Evolutionary conservation across 1,140 invertebrate species (phyloP).

Genomic region (Caenorhabditis brenneri): DNA sequence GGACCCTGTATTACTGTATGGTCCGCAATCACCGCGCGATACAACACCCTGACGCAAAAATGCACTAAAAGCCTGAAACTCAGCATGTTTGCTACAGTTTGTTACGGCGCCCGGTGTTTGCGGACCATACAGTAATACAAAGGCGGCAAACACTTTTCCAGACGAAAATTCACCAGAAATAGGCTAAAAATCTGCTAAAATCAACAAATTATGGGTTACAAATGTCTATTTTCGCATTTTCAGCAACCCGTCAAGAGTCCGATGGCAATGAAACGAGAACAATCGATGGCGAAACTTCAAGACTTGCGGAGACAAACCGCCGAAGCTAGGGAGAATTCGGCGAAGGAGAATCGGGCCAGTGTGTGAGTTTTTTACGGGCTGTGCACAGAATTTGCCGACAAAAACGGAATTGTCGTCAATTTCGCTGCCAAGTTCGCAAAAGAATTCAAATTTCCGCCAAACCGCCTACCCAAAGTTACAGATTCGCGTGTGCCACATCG

Average conservation of each 20-base stretch:
- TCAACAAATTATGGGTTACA: not conserved
- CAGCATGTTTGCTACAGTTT: too few species aligned
- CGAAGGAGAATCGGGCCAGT: slow-evolving; percentile 10
- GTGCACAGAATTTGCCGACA: not conserved
- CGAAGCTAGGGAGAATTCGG: slow-evolving; percentile 60
- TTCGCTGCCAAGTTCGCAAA: too few species aligned
- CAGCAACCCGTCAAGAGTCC: slow-evolving; percentile 24
- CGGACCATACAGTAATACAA: too few species aligned
- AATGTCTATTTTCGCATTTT: not conserved
- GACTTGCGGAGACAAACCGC: slow-evolving; percentile 63
- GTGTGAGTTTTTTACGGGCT: slow-evolving; percentile 36
- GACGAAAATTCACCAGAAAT: too few species aligned
- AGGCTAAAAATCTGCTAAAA: not conserved
- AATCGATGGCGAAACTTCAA: slow-evolving; percentile 66
- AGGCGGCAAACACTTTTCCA: too few species aligned
- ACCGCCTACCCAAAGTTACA: not conserved
- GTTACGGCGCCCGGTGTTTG: too few species aligned
- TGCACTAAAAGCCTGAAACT: too few species aligned
- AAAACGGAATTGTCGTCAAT: too few species aligned
- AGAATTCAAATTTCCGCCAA: too few species aligned
- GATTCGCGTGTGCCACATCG: slow-evolving; percentile 56
- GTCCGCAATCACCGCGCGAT: too few species aligned
- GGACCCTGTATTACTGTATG: too few species aligned
- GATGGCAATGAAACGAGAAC: slow-evolving; percentile 66
- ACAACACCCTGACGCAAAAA: too few species aligned